Conservation (phyloP, 2,888 invertebrate genomes). For the Sinelater perroti region DNA sequence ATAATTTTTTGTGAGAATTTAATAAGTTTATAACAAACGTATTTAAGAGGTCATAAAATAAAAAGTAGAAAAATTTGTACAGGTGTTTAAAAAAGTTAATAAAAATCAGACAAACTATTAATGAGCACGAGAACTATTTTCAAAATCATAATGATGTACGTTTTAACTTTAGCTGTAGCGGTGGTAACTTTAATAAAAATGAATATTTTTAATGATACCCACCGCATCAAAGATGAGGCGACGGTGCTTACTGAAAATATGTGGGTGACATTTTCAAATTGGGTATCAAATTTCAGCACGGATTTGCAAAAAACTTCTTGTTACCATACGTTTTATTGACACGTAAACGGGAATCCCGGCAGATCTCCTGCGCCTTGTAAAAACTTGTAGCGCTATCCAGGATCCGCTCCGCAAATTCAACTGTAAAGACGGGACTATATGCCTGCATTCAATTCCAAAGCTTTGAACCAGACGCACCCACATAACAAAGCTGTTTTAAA, state of each 20-base stretch:
- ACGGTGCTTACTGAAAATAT: conserved; percentile 9
- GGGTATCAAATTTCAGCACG: conserved; percentile 29
- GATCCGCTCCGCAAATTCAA: conserved; percentile 26
- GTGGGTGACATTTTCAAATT: conserved; percentile 25
- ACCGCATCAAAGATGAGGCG: conserved; percentile 8
- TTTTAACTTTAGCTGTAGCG: no score
- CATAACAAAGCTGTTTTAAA: conserved; percentile 23
- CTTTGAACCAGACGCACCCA: conserved; percentile 14
- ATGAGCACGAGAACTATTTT: no score
- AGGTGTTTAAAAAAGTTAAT: no score
- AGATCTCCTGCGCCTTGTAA: conserved; percentile 20
- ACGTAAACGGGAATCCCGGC: conserved; percentile 24
- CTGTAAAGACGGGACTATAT: conserved; percentile 24
- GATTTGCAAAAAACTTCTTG: conserved; percentile 26
- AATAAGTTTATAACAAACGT: no score
- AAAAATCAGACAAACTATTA: no score
- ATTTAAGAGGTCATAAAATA: no score
- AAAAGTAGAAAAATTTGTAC: no score
- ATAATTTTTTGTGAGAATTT: no score
- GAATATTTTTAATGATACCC: conserved; percentile 4
- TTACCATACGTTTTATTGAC: conserved; percentile 30
- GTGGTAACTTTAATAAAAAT: no score
- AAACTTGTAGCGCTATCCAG: conserved; percentile 28
- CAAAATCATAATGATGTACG: no score
- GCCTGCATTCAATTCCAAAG: conserved; percentile 25